Percentiles rank a stretch among this genome's conserved stretches.
Evolutionary conservation across 2,797 vertebrate species (phyloP).

Genomic region (Capromys pilorides): DNA sequence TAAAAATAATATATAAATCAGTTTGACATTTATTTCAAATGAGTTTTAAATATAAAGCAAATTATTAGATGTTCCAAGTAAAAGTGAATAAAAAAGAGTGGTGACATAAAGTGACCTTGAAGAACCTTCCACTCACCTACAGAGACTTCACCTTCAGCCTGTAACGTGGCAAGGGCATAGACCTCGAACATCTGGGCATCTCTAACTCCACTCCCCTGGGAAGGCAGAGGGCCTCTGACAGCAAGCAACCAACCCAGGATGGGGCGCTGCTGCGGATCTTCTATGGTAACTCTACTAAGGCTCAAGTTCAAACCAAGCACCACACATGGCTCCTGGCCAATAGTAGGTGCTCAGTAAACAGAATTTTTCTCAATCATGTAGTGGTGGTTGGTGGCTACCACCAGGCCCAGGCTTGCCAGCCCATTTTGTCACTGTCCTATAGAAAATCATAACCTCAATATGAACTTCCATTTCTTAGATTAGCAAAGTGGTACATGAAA

Average conservation of each 20-base stretch:
- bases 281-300: neutral
- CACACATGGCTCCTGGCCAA: neutral
- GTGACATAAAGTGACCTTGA: neutral
- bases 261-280: neutral
- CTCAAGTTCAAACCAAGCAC: neutral
- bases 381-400: neutral
- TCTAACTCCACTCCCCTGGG: neutral
- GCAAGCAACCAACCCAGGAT: neutral
- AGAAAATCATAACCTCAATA: neutral
- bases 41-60: neutral
- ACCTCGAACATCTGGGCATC: neutral
- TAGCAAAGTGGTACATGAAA: neutral
- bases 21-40: neutral
- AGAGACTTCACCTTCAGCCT: neutral
- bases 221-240: neutral
- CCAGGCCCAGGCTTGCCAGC: neutral
- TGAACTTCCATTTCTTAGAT: neutral
- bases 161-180: accelerated
- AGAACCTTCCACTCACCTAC: neutral
- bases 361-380: neutral
- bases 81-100: neutral
- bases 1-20: conserved; percentile 21
- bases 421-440: neutral
- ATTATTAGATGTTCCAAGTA: neutral
- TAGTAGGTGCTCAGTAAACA: neutral